phyloP scores from a whole-genome alignment of 2,113 vertebrate species.

The Ramphastos sulfuratus region DNA sequence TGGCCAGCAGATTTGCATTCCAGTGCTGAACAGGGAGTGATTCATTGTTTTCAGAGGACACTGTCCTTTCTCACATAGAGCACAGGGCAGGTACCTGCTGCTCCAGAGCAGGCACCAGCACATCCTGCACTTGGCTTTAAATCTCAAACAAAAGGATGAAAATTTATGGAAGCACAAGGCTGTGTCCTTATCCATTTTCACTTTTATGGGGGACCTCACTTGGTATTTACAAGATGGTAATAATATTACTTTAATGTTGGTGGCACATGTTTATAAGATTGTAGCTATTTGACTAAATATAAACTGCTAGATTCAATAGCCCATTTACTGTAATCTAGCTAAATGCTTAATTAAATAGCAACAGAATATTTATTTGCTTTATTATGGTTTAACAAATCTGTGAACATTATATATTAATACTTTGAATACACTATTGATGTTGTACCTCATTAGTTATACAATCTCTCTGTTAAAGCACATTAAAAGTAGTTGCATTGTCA shows the following conservation, averaged over 20 bases:
- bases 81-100: not conserved
- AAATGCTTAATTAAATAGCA: constrained; percentile 30
- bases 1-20: not conserved
- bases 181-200: not conserved
- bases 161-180: not conserved
- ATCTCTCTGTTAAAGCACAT: not conserved
- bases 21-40: not conserved
- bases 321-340: not conserved
- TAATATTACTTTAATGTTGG: not conserved
- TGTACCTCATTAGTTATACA: constrained; percentile 16
- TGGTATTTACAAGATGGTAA: not conserved
- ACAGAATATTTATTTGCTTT: not conserved
- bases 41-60: not conserved
- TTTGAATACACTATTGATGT: not conserved
- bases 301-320: not conserved
- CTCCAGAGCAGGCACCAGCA: not conserved
- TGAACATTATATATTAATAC: not conserved
- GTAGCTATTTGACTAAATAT: not conserved
- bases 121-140: not conserved
- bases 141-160: not conserved
- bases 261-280: constrained; percentile 5
- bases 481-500: not conserved
- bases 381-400: constrained; percentile 2
- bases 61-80: not conserved
- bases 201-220: not conserved